Evolutionary conservation across 1,140 invertebrate genomes (phyloP), one percentile per base, ranked within the genome.

Genomic region (Zaprionus africanus): DNA sequence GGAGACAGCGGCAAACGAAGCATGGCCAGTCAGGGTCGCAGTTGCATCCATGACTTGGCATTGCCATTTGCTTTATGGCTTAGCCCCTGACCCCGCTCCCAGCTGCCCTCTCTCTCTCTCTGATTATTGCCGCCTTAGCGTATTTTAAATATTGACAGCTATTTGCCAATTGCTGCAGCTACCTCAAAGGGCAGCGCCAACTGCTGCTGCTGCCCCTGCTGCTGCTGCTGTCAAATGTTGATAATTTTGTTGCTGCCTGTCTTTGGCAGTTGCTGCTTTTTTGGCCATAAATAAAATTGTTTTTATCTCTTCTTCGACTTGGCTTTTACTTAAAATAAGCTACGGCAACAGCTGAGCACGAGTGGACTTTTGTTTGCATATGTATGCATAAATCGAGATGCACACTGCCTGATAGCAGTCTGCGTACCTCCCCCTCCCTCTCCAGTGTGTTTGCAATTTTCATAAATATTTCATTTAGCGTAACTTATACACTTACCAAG

Each of bases 381-480:
- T 75, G 60, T 49, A 64, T 71, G 59, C 67, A 75, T 75, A 76
- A 71, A 76, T 76, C 73, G 67, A 71, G 67, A 58, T 77, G 62
- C 62, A 61, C 26, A 66, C 24, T 68, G 64, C 41, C 53, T 19
- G 61, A 66, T 62, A 73, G n/a, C 49, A 54, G 26, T 49, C 15
- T 24, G 3, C 46, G 15, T 51, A 28, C 49, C 24, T 15, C 7
- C 49, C 64, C 4, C 56, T 51, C 36, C 49, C 24, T 15, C 7
- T 49, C 64, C 4, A 56, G 63, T 69, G 51, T 68, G 77, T 6
- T 43, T 72, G 74, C 84, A 77, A 87, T 87, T 87, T 87, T 86
- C 83, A 87, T 87, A 87, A 81, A 88, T 88, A 87, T 87, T 87
- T 87, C 83, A 87, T 87, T 87, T 88, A 87, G 84, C 81, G 76